A percentile compares a stretch with the other conserved stretches of the same genome.
phyloP scores from a whole-genome alignment of 2,888 invertebrate genomes.

The Calameuta idolon region DNA sequence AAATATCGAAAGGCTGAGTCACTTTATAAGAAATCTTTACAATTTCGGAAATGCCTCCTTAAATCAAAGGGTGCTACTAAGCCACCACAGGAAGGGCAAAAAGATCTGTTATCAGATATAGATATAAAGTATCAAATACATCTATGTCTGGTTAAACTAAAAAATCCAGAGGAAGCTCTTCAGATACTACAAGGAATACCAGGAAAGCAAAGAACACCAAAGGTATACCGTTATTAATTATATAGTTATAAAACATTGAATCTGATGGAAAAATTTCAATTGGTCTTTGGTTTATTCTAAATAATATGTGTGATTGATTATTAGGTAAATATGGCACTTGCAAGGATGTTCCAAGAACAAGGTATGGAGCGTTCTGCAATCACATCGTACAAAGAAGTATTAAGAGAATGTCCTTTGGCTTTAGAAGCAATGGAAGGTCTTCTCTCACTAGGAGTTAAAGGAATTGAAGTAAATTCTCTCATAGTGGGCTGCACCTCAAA shows the following conservation, averaged over 20 bases:
- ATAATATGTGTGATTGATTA: neutral
- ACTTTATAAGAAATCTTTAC: constrained; percentile 75
- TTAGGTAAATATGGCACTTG: constrained; percentile 77
- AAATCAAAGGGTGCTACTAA: constrained; percentile 69
- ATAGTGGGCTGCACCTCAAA: constrained; percentile 72
- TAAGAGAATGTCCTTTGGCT: constrained; percentile 81
- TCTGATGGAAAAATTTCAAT: neutral
- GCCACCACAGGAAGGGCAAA: constrained; percentile 67
- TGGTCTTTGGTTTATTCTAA: neutral
- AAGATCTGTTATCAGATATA: constrained; percentile 71
- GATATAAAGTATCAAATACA: constrained; percentile 82
- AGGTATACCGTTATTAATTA: constrained; percentile 64
- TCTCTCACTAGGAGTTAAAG: constrained; percentile 78
- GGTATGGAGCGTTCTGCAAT: constrained; percentile 80
- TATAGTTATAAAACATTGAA: neutral
- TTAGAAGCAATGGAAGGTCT: constrained; percentile 81
- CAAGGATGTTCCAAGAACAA: constrained; percentile 77
- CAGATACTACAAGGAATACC: constrained; percentile 72
- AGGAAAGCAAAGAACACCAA: constrained; percentile 76
- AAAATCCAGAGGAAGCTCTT: constrained; percentile 74
- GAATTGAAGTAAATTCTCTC: constrained; percentile 80
- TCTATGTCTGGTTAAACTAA: constrained; percentile 76
- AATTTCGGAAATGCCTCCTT: constrained; percentile 74
- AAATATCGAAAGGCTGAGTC: constrained; percentile 79
- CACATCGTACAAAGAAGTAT: constrained; percentile 82